These are phyloP conservation scores for Pristiophorus japonicus DNA, from an alignment of 2,113 vertebrate genomes.

Conservation along the genomic window DNA sequence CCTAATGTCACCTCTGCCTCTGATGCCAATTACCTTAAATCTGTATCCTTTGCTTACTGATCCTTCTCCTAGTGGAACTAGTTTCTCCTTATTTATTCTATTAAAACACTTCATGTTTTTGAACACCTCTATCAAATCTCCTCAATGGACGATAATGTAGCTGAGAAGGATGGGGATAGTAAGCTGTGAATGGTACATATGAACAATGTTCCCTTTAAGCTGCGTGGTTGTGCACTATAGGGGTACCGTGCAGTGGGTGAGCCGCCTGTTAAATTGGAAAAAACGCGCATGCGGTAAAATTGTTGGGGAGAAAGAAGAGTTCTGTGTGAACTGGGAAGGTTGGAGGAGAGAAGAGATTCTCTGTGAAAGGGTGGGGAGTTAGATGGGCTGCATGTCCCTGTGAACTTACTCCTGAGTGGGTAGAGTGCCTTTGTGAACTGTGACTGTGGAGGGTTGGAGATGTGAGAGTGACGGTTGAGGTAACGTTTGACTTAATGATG, in stretches of 20 bases:
- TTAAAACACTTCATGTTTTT: no score
- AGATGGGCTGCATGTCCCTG: background rate
- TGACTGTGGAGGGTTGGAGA: background rate
- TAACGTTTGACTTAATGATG: background rate
- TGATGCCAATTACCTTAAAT: background rate
- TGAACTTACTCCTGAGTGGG: no score
- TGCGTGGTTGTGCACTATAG: no score
- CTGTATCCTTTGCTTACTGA: background rate
- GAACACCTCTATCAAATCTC: background rate
- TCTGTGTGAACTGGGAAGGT: background rate
- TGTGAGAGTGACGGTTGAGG: background rate
- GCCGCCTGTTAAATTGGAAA: no score
- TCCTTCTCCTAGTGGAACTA: background rate
- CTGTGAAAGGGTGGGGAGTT: background rate
- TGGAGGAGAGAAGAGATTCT: background rate
- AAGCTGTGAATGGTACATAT: no score
- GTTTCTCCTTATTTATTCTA: background rate
- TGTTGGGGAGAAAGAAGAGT: background rate
- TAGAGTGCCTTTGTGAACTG: background rate
- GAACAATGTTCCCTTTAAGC: no score
- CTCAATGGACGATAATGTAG: background rate
- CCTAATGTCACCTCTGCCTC: background rate
- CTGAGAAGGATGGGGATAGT: background rate
- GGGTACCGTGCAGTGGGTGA: no score
- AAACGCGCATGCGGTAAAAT: background rate